Evolutionary conservation across 2,888 invertebrate species (phyloP), one percentile per base, ranked within the genome.

Genomic region (Onchidella celtica): DNA sequence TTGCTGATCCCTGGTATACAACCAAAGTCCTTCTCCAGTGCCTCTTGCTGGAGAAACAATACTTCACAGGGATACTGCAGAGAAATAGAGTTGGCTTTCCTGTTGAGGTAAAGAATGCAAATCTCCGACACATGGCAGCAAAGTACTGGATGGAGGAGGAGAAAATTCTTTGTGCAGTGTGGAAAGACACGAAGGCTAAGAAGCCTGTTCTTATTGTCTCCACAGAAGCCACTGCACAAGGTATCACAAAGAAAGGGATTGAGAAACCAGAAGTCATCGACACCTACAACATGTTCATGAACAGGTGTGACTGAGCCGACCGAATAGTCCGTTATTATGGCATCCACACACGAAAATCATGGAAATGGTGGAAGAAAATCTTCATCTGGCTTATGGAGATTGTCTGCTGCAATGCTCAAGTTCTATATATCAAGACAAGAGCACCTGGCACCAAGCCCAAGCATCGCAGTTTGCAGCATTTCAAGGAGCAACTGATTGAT

Each of bases 281-380:
- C 32, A 17, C 27, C 3, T 66, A 47, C 17, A 47, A 47, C 47
- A 6, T 11, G 47, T 47, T 17, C 6, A 47, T 11, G 47, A 17
- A 17, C 17, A 47, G 47, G 17, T 47, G 6, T 47, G 47, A 47
- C 47, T 61, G 24, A 27, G 59, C 73, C 2, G 73, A 73, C 27
- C 73, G 57, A 57, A 55, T 57, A 6, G 9, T 73, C 57, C 57
- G 73, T 24, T 57, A 73, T 57, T 73, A 57, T 57, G 73, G 73
- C 29, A 9, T 57, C 6, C 73, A 73, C 4, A 73, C 9, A n/a
- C 17, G 32, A 29, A 29, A n/a, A 17, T 34, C 32, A 27, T 38
- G 17, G 14, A 57, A 73, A 73, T 73, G 73, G 73, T 73, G 73
- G 73, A 73, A 73, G 57, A 73, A 73, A 27, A 9, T 73, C 17